phyloP scores from a whole-genome alignment of 2,113 vertebrate genomes.

The Thryonomys swinderianus region DNA sequence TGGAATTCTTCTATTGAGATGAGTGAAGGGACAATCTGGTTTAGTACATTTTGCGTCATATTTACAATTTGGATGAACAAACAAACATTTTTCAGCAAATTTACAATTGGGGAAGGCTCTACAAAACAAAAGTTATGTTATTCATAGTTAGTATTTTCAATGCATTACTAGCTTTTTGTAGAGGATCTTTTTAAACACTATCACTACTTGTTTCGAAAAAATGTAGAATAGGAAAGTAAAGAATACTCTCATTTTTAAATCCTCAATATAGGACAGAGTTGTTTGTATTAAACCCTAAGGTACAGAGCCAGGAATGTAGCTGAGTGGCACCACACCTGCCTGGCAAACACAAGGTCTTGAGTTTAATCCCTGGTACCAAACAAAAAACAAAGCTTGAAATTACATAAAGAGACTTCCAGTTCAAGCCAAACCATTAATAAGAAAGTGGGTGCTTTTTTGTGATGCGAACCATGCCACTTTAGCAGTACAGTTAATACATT shows the following conservation, averaged over 20 bases:
- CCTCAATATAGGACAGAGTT: neutral
- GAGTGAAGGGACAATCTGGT: conserved; percentile 96
- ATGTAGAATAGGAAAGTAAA: neutral
- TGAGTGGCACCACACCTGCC: no score
- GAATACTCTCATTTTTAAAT: conserved; percentile 36
- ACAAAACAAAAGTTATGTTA: conserved; percentile 51
- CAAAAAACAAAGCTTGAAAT: neutral
- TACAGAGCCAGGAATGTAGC: neutral
- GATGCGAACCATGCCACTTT: neutral
- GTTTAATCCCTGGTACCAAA: no score
- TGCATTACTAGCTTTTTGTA: neutral
- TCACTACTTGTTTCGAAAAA: conserved; percentile 23
- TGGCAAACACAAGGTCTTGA: no score
- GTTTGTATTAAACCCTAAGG: neutral
- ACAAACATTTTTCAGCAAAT: conserved; percentile 98
- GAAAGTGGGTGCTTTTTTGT: neutral
- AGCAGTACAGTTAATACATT: neutral
- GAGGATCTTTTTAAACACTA: neutral
- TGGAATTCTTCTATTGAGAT: conserved; percentile 88
- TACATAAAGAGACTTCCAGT: neutral
- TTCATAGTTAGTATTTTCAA: conserved; percentile 11
- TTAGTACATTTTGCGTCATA: conserved; percentile 96
- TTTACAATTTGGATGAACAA: conserved; percentile 99
- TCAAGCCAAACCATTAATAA: neutral
- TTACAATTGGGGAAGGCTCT: conserved; percentile 97